Conservation (phyloP, 2,797 vertebrate species). For the Bovichtus diacanthus region DNA sequence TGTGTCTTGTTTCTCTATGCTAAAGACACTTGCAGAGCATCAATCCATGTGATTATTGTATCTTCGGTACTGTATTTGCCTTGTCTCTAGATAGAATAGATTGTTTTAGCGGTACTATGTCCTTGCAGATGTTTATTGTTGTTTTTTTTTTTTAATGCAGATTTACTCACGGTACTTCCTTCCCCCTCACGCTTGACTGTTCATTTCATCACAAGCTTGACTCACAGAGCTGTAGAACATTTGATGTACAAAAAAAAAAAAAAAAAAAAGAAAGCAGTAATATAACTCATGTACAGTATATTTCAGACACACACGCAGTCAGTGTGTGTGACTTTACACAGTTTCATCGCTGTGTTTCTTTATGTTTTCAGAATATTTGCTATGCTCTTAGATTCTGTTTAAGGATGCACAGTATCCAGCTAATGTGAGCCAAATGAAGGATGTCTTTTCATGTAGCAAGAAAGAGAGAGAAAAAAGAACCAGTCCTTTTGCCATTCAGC, state of each 20-base stretch:
- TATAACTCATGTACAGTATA: conserved; percentile 73
- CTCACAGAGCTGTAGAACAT: conserved; percentile 74
- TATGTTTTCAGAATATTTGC: conserved; percentile 50
- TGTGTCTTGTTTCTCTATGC: conserved; percentile 61
- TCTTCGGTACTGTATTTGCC: conserved; percentile 78
- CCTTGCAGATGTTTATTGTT: conserved; percentile 59
- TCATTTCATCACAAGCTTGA: conserved; percentile 73
- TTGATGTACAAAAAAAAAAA: conserved; percentile 65
- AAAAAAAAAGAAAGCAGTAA: conserved; percentile 60
- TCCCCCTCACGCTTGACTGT: conserved; percentile 60
- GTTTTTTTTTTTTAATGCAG: conserved; percentile 29
- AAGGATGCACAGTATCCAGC: conserved; percentile 69
- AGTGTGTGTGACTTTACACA: conserved; percentile 57
- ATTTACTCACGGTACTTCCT: conserved; percentile 68
- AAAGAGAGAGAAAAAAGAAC: conserved; percentile 50
- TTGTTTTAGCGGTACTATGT: conserved; percentile 64
- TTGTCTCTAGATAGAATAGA: conserved; percentile 66
- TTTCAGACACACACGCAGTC: conserved; percentile 68
- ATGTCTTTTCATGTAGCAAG: conserved; percentile 80
- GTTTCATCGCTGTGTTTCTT: conserved; percentile 53
- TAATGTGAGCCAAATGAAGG: conserved; percentile 84
- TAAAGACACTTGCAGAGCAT: conserved; percentile 66
- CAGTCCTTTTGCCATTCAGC: conserved; percentile 63
- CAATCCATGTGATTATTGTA: conserved; percentile 67
- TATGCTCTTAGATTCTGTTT: conserved; percentile 68